Evolutionary conservation across 2,113 vertebrate genomes (phyloP), one percentile per base, ranked within the genome.

Genomic region (Cebidichthys violaceus): DNA sequence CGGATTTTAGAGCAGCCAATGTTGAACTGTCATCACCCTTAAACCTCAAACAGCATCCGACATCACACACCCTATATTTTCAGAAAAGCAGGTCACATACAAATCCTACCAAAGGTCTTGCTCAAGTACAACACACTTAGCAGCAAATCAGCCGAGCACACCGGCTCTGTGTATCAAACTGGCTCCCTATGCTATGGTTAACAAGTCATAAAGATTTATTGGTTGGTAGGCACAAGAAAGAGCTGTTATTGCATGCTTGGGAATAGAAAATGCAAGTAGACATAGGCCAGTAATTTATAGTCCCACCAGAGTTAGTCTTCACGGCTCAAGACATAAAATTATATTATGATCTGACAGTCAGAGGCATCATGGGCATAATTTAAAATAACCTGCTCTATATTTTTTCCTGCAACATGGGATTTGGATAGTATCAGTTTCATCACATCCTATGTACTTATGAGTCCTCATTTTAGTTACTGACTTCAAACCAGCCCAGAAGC

Each of bases 171-270:
- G 86, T 50, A 64, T 88, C 61, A 83, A 69, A 86, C 24, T 22
- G 57, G 18, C 70, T 86, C 82, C 89, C 90, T 18, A 17, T 47
- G 81, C 55, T 71, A 80, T 54, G 71, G 69, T 88, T 92, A 90
- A 90, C 77, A 82, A 90, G 83, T 87, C 75, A 79, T 83, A 84
- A 88, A 83, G 91, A 92, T 92, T 92, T 92, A 92, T 91, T 81
- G 84, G 82, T 60, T 76, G 77, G 81, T 33, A 33, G 87, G 78
- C 68, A 69, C 52, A 65, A 61, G 82, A 79, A 72, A 76, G 81
- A 75, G 80, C 55, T 68, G 82, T 90, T 92, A 90, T 70, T 80
- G 84, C 82, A 86, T 88, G 69, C 86, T 9, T 45, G 88, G 85
- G 85, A 89, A 79, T 71, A 71, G 77, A 45, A 82, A 88, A 91